These are phyloP conservation scores for Ctenoplectra terminalis DNA, from an alignment of 1,140 invertebrate species.

Conservation along the genomic window DNA sequence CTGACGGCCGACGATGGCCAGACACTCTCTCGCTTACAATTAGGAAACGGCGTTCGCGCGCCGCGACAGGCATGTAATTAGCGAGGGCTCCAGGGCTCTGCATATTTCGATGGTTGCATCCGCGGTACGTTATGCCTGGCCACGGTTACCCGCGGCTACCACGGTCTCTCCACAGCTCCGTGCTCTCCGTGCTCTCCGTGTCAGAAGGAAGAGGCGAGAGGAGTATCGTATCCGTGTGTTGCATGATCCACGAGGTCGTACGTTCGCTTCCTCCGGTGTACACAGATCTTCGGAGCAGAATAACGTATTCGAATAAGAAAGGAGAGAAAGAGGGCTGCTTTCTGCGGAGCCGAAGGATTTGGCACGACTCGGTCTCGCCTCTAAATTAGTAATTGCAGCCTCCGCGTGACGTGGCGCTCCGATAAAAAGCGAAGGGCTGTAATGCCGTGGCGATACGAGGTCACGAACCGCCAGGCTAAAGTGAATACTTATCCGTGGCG, in stretches of 20 bases:
- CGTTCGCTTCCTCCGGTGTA: background rate
- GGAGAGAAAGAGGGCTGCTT: conserved; percentile 75
- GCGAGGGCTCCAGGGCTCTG: conserved; percentile 38
- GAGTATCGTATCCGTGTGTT: conserved; percentile 3
- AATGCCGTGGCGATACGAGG: conserved; percentile 73
- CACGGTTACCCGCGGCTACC: conserved; percentile 42
- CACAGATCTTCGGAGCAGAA: background rate
- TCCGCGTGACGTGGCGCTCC: conserved; percentile 77
- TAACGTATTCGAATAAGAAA: conserved; percentile 59
- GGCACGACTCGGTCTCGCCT: conserved; percentile 80
- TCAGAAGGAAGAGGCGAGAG: background rate
- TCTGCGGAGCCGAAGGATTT: conserved; percentile 72
- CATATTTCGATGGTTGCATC: conserved; percentile 63
- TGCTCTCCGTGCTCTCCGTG: conserved; percentile 5
- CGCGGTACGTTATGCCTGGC: conserved; percentile 16
- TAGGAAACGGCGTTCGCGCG: conserved; percentile 57
- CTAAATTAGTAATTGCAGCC: conserved; percentile 82
- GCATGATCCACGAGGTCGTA: conserved; percentile 25
- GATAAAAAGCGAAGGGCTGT: conserved; percentile 71
- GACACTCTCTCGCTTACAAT: conserved; percentile 39
- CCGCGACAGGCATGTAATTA: conserved; percentile 70
- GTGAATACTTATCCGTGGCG: conserved; percentile 72
- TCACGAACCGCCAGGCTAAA: conserved; percentile 74
- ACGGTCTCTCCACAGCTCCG: conserved; percentile 17
- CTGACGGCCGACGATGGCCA: conserved; percentile 22